phyloP scores from a whole-genome alignment of 1,140 invertebrate genomes.

The Eurosta solidaginis region DNA sequence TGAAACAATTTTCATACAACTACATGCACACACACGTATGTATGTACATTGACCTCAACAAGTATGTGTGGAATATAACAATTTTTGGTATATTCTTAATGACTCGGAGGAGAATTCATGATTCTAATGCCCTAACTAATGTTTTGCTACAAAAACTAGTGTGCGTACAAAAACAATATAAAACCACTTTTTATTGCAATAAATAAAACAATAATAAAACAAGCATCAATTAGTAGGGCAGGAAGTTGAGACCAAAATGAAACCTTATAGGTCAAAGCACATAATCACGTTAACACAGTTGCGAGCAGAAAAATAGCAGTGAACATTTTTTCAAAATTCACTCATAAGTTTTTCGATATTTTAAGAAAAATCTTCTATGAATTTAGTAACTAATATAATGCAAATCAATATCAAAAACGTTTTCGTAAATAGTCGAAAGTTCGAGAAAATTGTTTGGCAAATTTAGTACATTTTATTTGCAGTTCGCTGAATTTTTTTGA shows the following conservation, averaged over 20 bases:
- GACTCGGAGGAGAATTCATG: slow-evolving; percentile 23
- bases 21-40: neutral
- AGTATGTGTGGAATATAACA: neutral
- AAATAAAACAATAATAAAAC: neutral
- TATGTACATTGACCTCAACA: neutral
- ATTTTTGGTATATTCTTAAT: slow-evolving; percentile 6
- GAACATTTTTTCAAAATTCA: too few species aligned
- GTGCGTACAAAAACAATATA: neutral
- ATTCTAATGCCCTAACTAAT: neutral
- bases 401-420: too few species aligned
- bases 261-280: neutral
- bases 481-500: too few species aligned
- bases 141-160: slow-evolving; percentile 1
- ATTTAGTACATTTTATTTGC: too few species aligned
- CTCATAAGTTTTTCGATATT: too few species aligned
- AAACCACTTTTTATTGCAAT: neutral
- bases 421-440: too few species aligned
- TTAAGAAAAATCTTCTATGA: too few species aligned
- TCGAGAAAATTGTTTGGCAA: too few species aligned
- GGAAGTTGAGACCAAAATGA: too few species aligned
- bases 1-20: too few species aligned
- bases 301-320: neutral
- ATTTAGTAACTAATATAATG: too few species aligned
- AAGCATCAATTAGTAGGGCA: slow-evolving; percentile 1
- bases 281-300: neutral